Evolutionary conservation across 1,140 invertebrate genomes (phyloP).

Genomic region (Apis laboriosa): DNA sequence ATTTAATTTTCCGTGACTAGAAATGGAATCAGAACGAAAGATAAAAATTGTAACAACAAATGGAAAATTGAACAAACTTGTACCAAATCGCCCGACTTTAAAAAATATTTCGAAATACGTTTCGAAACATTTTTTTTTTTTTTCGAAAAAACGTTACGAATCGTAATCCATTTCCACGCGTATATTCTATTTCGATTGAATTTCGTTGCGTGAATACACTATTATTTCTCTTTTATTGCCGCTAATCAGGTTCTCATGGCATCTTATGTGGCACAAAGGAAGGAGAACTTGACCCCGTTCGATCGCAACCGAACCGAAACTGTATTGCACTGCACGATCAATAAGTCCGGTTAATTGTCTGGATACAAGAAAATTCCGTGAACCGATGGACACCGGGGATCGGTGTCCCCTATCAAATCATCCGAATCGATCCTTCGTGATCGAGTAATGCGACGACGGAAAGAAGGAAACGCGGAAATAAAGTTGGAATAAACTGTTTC

Average conservation of each 20-base stretch:
- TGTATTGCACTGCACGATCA: constrained; percentile 36
- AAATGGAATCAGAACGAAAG: neutral
- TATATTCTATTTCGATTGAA: constrained; percentile 11
- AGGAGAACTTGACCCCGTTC: constrained; percentile 49
- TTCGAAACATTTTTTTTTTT: neutral
- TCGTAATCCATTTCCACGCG: neutral
- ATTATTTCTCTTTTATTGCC: constrained; percentile 28
- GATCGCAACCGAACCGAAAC: constrained; percentile 47
- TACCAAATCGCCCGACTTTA: too few species aligned
- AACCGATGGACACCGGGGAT: neutral
- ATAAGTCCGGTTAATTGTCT: constrained; percentile 38
- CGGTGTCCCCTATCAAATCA: neutral
- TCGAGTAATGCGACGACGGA: neutral
- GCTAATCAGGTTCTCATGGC: constrained; percentile 33
- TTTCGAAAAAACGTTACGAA: too few species aligned
- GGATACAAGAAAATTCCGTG: constrained; percentile 5
- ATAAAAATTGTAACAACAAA: neutral
- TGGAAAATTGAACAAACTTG: too few species aligned
- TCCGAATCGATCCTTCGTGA: constrained; percentile 8
- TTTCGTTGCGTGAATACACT: neutral
- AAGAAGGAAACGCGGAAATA: constrained; percentile 1
- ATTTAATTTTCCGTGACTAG: constrained; percentile 7
- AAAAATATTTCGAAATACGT: neutral
- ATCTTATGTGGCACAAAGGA: constrained; percentile 37
- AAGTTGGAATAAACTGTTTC: neutral